Percentiles rank a stretch among this genome's conserved stretches.
phyloP scores from a whole-genome alignment of 1,140 invertebrate species.

The Amyelois transitella region DNA sequence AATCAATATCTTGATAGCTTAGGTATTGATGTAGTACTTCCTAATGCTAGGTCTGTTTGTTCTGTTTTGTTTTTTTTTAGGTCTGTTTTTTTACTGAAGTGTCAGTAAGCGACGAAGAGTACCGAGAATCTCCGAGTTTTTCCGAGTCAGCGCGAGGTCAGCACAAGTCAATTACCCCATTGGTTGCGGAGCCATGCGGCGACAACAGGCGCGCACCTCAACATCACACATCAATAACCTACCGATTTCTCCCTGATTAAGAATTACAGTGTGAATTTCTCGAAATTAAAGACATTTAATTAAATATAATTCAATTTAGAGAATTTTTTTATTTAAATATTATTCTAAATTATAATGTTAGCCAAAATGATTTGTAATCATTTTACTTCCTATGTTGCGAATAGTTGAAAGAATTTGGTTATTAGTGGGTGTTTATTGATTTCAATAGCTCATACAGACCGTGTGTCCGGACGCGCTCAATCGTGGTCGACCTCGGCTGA shows the following conservation, averaged over 20 bases:
- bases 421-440: not conserved
- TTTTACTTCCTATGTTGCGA: not conserved
- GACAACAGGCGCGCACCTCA: slow-evolving; percentile 15
- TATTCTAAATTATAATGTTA: no score
- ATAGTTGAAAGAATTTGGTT: no score
- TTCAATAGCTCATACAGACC: slow-evolving; percentile 20
- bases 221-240: slow-evolving; percentile 6
- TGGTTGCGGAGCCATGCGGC: slow-evolving; percentile 22
- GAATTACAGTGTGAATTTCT: not conserved
- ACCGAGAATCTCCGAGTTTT: slow-evolving; percentile 50
- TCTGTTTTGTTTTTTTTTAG: not conserved
- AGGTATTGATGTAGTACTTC: no score
- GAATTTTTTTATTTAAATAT: no score
- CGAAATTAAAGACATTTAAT: no score
- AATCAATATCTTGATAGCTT: no score
- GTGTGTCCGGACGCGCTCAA: slow-evolving; percentile 67
- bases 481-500: slow-evolving; percentile 52
- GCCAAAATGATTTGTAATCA: not conserved
- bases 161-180: slow-evolving; percentile 63
- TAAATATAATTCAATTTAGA: no score
- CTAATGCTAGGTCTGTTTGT: no score
- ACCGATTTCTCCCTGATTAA: not conserved
- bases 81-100: not conserved
- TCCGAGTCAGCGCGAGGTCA: slow-evolving; percentile 64
- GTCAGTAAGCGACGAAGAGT: slow-evolving; percentile 24